These are phyloP conservation scores for Campylomormyrus tamandua DNA, from an alignment of 2,113 vertebrate species.

Conservation along the genomic window DNA sequence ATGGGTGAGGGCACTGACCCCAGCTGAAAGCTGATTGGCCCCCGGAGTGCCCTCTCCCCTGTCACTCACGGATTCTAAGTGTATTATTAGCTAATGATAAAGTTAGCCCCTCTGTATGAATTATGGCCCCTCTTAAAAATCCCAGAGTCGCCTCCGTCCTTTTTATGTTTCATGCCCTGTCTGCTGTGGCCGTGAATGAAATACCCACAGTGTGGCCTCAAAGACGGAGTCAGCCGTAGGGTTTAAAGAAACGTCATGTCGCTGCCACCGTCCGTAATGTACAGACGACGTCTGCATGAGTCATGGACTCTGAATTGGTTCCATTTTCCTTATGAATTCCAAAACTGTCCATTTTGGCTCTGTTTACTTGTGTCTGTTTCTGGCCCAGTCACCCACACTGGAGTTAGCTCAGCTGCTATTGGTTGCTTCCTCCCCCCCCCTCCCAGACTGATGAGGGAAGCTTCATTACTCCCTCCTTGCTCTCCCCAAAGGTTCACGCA, in stretches of 20 bases:
- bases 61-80: neutral
- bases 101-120: neutral
- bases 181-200: neutral
- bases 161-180: neutral
- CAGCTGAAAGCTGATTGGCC: neutral
- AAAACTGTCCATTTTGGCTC: neutral
- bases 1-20: neutral
- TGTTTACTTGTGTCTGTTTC: neutral
- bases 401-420: neutral
- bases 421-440: neutral
- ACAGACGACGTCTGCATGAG: neutral
- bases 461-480: neutral
- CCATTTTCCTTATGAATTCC: neutral
- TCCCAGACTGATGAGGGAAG: neutral
- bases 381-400: neutral
- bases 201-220: neutral
- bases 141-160: neutral
- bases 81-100: neutral
- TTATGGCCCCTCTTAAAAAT: neutral
- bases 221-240: neutral
- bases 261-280: too few relatives aligned
- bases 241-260: neutral
- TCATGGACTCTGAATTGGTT: neutral
- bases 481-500: conserved; percentile 15
- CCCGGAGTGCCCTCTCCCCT: neutral